Evolutionary conservation across 2,888 invertebrate species (phyloP).

Genomic region (Leucophora obtusa): DNA sequence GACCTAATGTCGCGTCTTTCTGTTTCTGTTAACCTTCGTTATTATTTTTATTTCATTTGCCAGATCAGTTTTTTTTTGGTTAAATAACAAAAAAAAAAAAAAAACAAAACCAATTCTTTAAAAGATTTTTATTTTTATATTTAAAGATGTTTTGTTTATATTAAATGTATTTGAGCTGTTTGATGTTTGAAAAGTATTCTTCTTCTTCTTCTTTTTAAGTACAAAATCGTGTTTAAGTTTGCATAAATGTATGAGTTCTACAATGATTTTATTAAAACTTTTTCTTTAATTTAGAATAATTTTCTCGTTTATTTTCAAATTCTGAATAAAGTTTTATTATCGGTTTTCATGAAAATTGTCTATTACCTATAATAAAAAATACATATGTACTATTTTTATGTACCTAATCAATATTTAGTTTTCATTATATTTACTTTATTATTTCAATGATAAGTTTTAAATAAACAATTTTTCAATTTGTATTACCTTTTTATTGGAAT

Average conservation of each 20-base stretch:
- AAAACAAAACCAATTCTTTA: conserved; percentile 5
- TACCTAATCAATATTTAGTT: neutral
- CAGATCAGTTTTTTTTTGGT: conserved; percentile 37
- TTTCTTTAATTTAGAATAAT: neutral
- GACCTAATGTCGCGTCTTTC: conserved; percentile 66
- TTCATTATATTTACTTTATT: neutral
- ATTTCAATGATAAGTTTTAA: conserved; percentile 29
- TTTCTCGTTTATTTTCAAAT: neutral
- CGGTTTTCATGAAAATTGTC: too few relatives aligned
- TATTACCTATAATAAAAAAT: too few relatives aligned
- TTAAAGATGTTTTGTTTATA: neutral
- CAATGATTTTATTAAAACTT: neutral
- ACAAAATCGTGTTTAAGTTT: neutral
- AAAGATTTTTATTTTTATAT: conserved; percentile 22
- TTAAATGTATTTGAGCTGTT: neutral
- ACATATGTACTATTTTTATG: neutral
- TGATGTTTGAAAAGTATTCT: neutral
- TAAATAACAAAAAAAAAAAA: too few relatives aligned
- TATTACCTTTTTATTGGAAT: conserved; percentile 17
- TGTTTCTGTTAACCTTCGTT: conserved; percentile 54
- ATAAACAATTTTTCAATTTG: conserved; percentile 33
- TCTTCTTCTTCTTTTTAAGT: neutral
- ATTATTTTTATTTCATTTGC: conserved; percentile 61
- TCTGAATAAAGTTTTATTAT: neutral
- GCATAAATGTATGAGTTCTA: neutral